phyloP scores from a whole-genome alignment of 2,888 invertebrate species.

The Creontiades dilutus region DNA sequence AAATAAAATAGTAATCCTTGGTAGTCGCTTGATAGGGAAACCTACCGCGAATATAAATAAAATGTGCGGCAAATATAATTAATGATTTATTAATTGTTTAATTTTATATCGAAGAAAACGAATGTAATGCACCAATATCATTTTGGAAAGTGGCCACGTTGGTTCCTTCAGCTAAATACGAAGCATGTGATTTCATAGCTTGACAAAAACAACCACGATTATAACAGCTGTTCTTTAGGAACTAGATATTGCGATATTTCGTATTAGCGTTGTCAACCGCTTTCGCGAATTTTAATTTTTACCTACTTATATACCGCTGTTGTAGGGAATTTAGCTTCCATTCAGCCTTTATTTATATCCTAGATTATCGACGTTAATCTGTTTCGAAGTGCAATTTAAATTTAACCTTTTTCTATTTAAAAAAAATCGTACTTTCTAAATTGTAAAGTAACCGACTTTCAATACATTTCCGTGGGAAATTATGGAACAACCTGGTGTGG shows the following conservation, averaged over 20 bases:
- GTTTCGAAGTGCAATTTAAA: background rate
- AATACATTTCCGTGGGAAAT: background rate
- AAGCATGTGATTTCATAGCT: constrained; percentile 25
- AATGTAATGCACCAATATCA: background rate
- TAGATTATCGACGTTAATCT: background rate
- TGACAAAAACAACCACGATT: constrained; percentile 5
- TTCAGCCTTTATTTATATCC: background rate
- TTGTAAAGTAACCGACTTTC: background rate
- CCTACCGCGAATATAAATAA: no score
- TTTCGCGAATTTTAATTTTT: background rate
- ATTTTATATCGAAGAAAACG: no score
- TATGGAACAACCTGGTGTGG: background rate
- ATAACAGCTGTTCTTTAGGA: constrained; percentile 8
- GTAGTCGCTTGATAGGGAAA: background rate
- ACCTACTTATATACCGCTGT: background rate
- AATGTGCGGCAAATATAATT: background rate
- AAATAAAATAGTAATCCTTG: background rate
- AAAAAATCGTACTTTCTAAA: background rate
- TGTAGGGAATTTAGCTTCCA: background rate
- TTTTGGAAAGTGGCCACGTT: background rate
- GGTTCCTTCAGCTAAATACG: background rate
- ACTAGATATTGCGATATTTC: background rate
- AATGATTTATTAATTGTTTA: background rate
- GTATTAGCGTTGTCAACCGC: background rate
- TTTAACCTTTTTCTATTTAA: background rate